Percentiles rank a stretch among this genome's conserved stretches.
Conservation (phyloP, 35 echinoderm and acorn worm genomes). For the Lytechinus variegatus region DNA sequence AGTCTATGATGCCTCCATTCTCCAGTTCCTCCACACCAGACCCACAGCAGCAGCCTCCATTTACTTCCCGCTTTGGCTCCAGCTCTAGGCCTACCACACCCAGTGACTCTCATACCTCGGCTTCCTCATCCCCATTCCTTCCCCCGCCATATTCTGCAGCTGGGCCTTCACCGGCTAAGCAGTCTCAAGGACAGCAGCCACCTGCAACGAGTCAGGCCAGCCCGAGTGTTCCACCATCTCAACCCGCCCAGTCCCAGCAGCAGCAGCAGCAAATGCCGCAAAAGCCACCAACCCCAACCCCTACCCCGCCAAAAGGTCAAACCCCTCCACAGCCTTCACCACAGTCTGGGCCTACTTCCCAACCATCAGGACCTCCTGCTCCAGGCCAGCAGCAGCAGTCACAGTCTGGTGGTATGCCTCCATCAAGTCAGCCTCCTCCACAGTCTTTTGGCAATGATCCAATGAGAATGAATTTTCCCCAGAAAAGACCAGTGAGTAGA, state of each 20-base stretch:
- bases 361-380: constrained; percentile 38
- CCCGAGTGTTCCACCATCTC: background rate
- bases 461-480: constrained; percentile 77
- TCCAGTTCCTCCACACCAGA: constrained; percentile 57
- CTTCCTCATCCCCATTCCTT: constrained; percentile 67
- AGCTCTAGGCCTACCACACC: constrained; percentile 70
- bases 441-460: constrained; percentile 65
- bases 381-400: constrained; percentile 50
- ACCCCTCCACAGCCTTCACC: constrained; percentile 12
- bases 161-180: constrained; percentile 27
- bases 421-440: constrained; percentile 21
- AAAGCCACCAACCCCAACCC: background rate
- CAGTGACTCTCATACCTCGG: constrained; percentile 54
- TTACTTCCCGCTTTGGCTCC: constrained; percentile 54
- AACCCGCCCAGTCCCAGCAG: background rate
- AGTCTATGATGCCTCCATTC: constrained; percentile 69
- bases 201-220: background rate
- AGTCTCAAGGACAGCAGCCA: background rate
- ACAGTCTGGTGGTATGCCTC: background rate
- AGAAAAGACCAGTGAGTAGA: constrained; percentile 92
- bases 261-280: constrained; percentile 49
- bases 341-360: background rate
- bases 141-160: constrained; percentile 63
- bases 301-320: constrained; percentile 32
- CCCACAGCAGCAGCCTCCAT: constrained; percentile 51